Conservation (phyloP, 2,797 vertebrate genomes). For the Lophius americanus region DNA sequence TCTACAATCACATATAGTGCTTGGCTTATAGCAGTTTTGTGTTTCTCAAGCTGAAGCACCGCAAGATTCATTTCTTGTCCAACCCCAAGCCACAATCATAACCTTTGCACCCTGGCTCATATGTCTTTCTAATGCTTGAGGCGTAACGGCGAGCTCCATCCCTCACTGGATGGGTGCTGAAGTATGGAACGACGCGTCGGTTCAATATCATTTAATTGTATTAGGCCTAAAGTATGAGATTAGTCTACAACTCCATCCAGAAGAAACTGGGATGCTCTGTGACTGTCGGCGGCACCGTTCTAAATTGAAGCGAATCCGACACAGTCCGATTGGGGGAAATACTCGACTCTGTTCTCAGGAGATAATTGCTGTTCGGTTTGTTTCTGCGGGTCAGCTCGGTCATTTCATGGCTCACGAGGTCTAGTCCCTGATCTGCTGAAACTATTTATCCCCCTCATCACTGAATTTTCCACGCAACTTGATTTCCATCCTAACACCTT, state of each 20-base stretch:
- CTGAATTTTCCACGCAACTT: conserved; percentile 57
- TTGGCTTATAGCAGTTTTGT: conserved; percentile 11
- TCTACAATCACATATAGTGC: background rate
- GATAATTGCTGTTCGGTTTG: conserved; percentile 70
- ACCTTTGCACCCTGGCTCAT: conserved; percentile 65
- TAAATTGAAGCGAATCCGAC: conserved; percentile 69
- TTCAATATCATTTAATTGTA: conserved; percentile 79
- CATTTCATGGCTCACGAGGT: conserved; percentile 36
- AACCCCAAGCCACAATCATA: conserved; percentile 46
- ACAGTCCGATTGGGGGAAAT: conserved; percentile 14
- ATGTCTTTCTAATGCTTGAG: conserved; percentile 43
- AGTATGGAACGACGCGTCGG: conserved; percentile 63
- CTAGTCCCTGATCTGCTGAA: conserved; percentile 60
- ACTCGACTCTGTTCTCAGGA: conserved; percentile 63
- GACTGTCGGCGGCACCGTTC: conserved; percentile 54
- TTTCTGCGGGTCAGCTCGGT: conserved; percentile 55
- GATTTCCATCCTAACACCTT: conserved; percentile 47
- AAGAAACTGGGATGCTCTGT: conserved; percentile 59
- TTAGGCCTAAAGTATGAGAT: conserved; percentile 76
- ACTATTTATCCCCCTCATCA: conserved; percentile 49
- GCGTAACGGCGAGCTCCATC: conserved; percentile 41
- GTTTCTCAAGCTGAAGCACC: conserved; percentile 8
- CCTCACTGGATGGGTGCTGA: conserved; percentile 54
- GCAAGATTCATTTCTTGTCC: conserved; percentile 41
- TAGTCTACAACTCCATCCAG: conserved; percentile 71